Evolutionary conservation across 2,888 invertebrate genomes (phyloP), one percentile per base, ranked within the genome.

Genomic region (Bugula neritina): DNA sequence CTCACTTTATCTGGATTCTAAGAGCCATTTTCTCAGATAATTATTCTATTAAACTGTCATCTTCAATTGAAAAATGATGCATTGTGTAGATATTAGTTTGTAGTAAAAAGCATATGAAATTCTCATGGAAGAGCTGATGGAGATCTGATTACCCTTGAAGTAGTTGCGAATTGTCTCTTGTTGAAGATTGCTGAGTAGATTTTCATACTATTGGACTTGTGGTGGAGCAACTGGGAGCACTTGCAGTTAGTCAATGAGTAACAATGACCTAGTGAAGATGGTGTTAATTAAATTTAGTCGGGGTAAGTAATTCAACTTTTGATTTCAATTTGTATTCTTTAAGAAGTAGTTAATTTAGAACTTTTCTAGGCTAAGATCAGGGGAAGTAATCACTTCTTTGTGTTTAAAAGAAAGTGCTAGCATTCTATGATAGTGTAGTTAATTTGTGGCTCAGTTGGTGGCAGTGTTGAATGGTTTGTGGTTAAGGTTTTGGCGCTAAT

Each of bases 401-500:
- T 43, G 43, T 43, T n/a, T n/a, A n/a, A n/a, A 43, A 43, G 10
- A 10, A 5, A 43, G 17, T 5, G 43, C 43, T 17, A 43, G 17
- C 43, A 43, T 43, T 17, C 43, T 43, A 17, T 43, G 43, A 43
- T 43, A 43, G 43, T 43, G 43, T 43, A 43, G 43, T 43, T 43
- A 43, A 43, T 43, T 43, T 43, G 43, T 43, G 43, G 43, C 17
- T 17, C 17, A 43, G 17, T 5, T 5, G 10, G 17, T 43, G 43
- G 43, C 43, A 43, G 5, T 5, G 43, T 43, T 43, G 43, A 43
- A 43, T 43, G 17, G 43, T 17, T 43, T 43, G 43, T 43, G 43
- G 43, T 43, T 17, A 43, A 43, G 63, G 13, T 63, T 63, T 63
- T 63, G 63, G 63, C 63, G 63, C 63, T 63, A 29, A 25, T 31